phyloP scores from a whole-genome alignment of 2,797 vertebrate species.

The Scarus forsteni region DNA sequence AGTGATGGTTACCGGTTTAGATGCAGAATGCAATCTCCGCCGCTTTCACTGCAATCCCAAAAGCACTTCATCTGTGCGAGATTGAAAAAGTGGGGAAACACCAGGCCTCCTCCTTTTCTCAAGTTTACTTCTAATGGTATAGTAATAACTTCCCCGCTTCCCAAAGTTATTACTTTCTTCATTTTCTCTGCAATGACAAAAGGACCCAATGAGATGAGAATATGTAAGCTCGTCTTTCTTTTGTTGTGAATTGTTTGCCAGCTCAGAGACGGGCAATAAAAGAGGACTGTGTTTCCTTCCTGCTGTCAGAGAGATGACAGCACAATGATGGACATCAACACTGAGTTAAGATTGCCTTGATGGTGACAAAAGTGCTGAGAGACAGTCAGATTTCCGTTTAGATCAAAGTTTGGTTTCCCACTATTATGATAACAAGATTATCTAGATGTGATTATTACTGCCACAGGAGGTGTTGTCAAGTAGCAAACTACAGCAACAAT shows the following conservation, averaged over 20 bases:
- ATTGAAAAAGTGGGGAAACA: slow-evolving; percentile 57
- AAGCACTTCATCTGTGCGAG: slow-evolving; percentile 65
- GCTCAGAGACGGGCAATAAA: slow-evolving; percentile 19
- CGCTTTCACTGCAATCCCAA: slow-evolving; percentile 66
- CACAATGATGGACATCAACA: not conserved
- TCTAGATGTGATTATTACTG: too few species aligned
- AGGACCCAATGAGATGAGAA: slow-evolving; percentile 33
- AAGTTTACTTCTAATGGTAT: slow-evolving; percentile 70
- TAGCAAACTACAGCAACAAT: too few species aligned
- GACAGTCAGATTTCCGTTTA: not conserved
- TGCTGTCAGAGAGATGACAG: slow-evolving; percentile 5
- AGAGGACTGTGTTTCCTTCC: slow-evolving; percentile 13
- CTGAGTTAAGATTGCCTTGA: not conserved
- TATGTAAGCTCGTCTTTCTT: slow-evolving; percentile 27
- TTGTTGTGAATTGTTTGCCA: slow-evolving; percentile 40
- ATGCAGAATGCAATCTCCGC: slow-evolving; percentile 68
- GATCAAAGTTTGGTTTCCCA: too few species aligned
- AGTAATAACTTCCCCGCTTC: slow-evolving; percentile 67
- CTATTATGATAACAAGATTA: too few species aligned
- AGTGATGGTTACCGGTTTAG: slow-evolving; percentile 34
- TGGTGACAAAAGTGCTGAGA: slow-evolving; percentile 9
- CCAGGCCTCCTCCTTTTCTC: slow-evolving; percentile 36
- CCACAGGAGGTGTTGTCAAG: too few species aligned
- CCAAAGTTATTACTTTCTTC: slow-evolving; percentile 66
- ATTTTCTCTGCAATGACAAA: slow-evolving; percentile 56